phyloP scores from a whole-genome alignment of 2,888 invertebrate species.

The Cybosia mesomella region DNA sequence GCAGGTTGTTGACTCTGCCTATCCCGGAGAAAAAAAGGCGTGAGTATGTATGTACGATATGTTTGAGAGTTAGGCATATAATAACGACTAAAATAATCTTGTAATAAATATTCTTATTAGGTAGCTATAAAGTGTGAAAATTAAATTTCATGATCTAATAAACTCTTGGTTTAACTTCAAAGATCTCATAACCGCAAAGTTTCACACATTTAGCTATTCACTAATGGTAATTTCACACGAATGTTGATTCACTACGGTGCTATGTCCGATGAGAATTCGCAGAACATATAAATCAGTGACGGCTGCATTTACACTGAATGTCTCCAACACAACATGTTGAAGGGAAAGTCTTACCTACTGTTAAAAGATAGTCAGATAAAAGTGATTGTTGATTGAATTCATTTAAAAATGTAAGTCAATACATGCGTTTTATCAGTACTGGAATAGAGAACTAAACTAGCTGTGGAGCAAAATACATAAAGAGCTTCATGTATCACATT shows the following conservation, averaged over 20 bases:
- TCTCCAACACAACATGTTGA: conserved; percentile 38
- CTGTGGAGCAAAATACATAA: conserved; percentile 12
- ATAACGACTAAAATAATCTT: not conserved
- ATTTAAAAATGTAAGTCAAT: conserved; percentile 36
- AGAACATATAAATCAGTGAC: conserved; percentile 57
- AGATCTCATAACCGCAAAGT: conserved; percentile 25
- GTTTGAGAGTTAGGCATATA: not conserved
- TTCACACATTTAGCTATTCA: conserved; percentile 23
- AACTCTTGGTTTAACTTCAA: conserved; percentile 29
- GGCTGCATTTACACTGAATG: conserved; percentile 52
- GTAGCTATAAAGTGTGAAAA: conserved; percentile 8
- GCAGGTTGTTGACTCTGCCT: too few relatives aligned
- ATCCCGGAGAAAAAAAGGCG: too few relatives aligned
- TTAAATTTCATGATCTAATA: conserved; percentile 31
- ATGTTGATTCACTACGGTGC: conserved; percentile 41
- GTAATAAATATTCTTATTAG: conserved; percentile 17
- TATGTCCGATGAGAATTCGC: conserved; percentile 31
- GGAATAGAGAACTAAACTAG: not conserved
- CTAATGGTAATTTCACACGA: conserved; percentile 31
- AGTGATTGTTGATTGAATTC: conserved; percentile 38
- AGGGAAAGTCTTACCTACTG: conserved; percentile 27
- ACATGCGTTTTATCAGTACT: conserved; percentile 3
- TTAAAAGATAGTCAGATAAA: conserved; percentile 27
- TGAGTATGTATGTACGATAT: not conserved
- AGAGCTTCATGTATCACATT: not conserved